Base-by-base conservation (phyloP, 2,113 vertebrate species). In the Agelaius tricolor region DNA sequence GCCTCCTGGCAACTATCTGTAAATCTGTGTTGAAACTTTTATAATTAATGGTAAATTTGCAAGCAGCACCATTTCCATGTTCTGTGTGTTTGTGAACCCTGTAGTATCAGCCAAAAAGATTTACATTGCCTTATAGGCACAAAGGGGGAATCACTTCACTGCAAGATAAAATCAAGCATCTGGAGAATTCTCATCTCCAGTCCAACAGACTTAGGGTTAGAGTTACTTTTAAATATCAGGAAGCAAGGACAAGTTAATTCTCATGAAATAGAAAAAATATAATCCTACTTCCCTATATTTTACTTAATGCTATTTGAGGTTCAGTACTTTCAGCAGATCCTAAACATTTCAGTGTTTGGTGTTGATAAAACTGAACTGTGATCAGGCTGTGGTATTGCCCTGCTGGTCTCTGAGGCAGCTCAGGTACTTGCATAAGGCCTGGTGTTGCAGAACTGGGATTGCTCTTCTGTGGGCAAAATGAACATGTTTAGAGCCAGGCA, bases 61-160 rank as follows among this genome's bases (percentile, higher is more conserved):
- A 62, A 8, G 59, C 49, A 58, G 26, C 31, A 69, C 43, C 11
- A 10, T 74, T 75, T 75, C 74, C 10, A 4, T 65, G 65, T 35
- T 75, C 19, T 10, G 6, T 55, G 11, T 66, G 16, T 65, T 6
- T 57, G 23, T 24, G 47, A 78, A 35, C 16, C 65, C 35, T 7
- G 1, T 7, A 33, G 19, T 17, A 37, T 65, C 62, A 91, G 23
- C 18, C 33, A 91, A 65, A 72, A 39, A 59, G 71, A 65, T 4
- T 30, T 67, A 6, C 0, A 5, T 61, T 75, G 39, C 37, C 65
- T 47, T 49, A 1, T 21, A 47, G 63, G 27, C 28, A 12, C 0
- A 0, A 44, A 59, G 12, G 1, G n/a, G 9, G 6, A 75, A 79
- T 39, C 20, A 9, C 5, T 71, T 72, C 57, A 11, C 22, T 19